Percentiles rank a stretch among this genome's conserved stretches.
Evolutionary conservation across 2,113 vertebrate genomes (phyloP).

Genomic region (Misgurnus mizolepis): DNA sequence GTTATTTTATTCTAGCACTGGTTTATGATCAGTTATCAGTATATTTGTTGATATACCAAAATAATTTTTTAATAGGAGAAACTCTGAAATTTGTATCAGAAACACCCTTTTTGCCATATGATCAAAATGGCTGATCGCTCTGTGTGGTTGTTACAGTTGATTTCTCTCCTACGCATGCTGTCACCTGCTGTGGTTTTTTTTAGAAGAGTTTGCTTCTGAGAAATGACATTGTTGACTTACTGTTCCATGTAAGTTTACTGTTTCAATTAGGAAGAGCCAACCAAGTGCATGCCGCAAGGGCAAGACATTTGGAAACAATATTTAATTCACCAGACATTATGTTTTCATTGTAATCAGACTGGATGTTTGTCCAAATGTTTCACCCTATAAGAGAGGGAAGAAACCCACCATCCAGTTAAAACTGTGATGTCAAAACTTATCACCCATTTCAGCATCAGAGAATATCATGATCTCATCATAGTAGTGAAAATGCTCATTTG

Average conservation of each 20-base stretch:
- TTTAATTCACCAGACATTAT: not conserved
- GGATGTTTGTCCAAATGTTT: not conserved
- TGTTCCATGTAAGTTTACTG: not conserved
- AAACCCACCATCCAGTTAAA: no score
- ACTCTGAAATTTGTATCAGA: not conserved
- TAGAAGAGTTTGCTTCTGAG: conserved; percentile 34
- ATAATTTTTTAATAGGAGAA: no score
- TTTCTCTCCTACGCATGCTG: not conserved
- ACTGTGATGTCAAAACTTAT: not conserved
- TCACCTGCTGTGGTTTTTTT: conserved; percentile 48
- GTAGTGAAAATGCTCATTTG: not conserved
- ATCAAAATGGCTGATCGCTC: conserved; percentile 28
- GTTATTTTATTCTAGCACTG: not conserved
- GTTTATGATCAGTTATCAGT: no score
- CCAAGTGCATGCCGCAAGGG: not conserved
- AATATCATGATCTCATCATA: not conserved
- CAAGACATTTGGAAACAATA: not conserved
- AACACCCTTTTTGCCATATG: not conserved
- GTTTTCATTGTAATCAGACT: no score
- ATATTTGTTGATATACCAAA: not conserved
- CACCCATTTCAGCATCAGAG: not conserved
- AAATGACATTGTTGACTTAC: conserved; percentile 39
- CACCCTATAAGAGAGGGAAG: not conserved
- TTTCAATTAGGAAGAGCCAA: conserved; percentile 1
- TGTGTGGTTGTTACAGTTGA: conserved; percentile 30